phyloP scores from a whole-genome alignment of 1,140 invertebrate genomes.

The Agrilus planipennis region DNA sequence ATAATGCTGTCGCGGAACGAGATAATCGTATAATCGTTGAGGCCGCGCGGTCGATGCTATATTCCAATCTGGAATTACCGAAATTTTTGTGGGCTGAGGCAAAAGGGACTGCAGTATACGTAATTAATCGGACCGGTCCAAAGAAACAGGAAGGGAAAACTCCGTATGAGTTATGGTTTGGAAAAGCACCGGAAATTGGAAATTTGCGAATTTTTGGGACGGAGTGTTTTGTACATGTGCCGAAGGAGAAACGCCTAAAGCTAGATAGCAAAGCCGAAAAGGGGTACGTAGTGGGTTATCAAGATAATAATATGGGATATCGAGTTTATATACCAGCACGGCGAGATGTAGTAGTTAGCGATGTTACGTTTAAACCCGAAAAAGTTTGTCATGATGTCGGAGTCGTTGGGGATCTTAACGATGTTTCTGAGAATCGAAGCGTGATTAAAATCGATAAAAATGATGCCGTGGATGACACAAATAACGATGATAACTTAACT shows the following conservation, averaged over 20 bases:
- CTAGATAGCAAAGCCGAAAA: too few species aligned
- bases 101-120: conserved; percentile 15
- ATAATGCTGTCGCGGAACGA: conserved; percentile 29
- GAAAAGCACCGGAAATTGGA: conserved; percentile 17
- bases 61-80: conserved; percentile 14
- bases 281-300: too few species aligned
- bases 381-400: too few species aligned
- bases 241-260: conserved; percentile 10
- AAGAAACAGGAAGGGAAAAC: not conserved
- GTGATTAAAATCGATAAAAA: too few species aligned
- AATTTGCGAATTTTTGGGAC: conserved; percentile 25
- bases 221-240: conserved; percentile 10
- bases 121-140: conserved; percentile 17
- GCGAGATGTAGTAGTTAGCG: too few species aligned
- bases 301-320: too few species aligned
- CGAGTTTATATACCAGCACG: too few species aligned
- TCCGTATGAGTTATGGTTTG: conserved; percentile 14
- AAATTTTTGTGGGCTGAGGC: conserved; percentile 14
- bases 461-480: too few species aligned
- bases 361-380: too few species aligned
- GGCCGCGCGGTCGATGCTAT: conserved; percentile 13
- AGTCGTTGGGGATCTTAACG: too few species aligned
- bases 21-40: conserved; percentile 24
- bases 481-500: too few species aligned
- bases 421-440: too few species aligned